phyloP scores from a whole-genome alignment of 2,113 vertebrate genomes.

The Aptenodytes patagonicus region DNA sequence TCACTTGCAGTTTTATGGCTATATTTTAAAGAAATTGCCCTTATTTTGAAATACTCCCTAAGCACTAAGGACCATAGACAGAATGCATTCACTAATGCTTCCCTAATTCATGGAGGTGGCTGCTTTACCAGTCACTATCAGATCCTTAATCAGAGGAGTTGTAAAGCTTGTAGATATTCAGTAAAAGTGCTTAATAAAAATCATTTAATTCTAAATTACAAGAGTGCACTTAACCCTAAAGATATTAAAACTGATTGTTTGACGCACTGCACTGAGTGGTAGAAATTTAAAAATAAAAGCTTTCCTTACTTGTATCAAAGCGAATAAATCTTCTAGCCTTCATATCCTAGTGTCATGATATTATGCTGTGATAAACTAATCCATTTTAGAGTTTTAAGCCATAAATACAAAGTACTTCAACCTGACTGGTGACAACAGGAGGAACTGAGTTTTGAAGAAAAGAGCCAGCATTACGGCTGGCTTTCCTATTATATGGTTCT shows the following conservation, averaged over 20 bases:
- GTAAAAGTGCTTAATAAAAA: slow-evolving; percentile 84
- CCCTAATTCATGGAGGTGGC: slow-evolving; percentile 69
- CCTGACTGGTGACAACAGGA: slow-evolving; percentile 71
- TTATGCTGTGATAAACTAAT: slow-evolving; percentile 74
- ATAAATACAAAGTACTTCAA: slow-evolving; percentile 79
- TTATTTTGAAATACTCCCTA: slow-evolving; percentile 62
- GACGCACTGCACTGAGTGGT: slow-evolving; percentile 71
- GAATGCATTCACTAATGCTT: slow-evolving; percentile 72
- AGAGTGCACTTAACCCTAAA: slow-evolving; percentile 83
- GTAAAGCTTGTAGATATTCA: slow-evolving; percentile 75
- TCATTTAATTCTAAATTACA: slow-evolving; percentile 80
- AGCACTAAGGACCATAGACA: slow-evolving; percentile 33
- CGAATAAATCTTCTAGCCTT: slow-evolving; percentile 60
- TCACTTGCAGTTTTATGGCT: background rate
- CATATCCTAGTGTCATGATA: slow-evolving; percentile 70
- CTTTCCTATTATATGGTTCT: slow-evolving; percentile 17
- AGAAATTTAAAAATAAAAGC: slow-evolving; percentile 80
- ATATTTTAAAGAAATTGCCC: slow-evolving; percentile 50
- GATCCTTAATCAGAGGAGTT: slow-evolving; percentile 81
- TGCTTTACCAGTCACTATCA: slow-evolving; percentile 73
- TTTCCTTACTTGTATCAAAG: slow-evolving; percentile 74
- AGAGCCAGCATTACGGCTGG: slow-evolving; percentile 8
- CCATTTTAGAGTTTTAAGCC: slow-evolving; percentile 71
- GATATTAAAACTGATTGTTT: slow-evolving; percentile 83
- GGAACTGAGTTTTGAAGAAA: slow-evolving; percentile 72